phyloP scores from a whole-genome alignment of 2,113 vertebrate species.

The Siniperca chuatsi region DNA sequence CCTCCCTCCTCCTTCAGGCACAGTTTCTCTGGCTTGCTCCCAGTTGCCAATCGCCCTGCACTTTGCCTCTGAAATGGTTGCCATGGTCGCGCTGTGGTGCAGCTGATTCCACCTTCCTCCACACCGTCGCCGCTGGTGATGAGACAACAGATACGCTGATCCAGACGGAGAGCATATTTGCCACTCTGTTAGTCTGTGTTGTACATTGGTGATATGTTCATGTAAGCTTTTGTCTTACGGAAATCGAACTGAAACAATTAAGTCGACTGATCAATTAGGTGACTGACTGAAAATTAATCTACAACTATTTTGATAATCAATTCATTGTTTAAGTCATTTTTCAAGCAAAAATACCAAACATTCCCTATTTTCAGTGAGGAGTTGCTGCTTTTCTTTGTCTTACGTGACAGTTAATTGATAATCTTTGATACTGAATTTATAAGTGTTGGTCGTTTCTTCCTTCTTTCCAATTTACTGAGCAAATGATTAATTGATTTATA shows the following conservation, averaged over 20 bases:
- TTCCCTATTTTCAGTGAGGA: neutral
- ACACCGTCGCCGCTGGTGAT: slow-evolving; percentile 42
- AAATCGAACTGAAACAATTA: neutral
- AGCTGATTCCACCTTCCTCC: slow-evolving; percentile 36
- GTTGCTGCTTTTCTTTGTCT: neutral
- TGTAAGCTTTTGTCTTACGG: neutral
- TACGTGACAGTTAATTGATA: neutral
- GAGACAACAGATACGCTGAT: slow-evolving; percentile 33
- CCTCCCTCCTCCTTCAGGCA: slow-evolving; percentile 19
- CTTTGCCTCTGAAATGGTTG: slow-evolving; percentile 53
- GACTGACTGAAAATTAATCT: neutral
- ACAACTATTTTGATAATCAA: neutral
- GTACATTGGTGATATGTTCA: neutral
- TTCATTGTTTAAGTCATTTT: neutral
- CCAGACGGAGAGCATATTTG: neutral
- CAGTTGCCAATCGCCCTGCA: slow-evolving; percentile 41
- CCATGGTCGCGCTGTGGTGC: slow-evolving; percentile 36
- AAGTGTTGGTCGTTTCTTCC: neutral
- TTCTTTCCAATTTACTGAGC: neutral
- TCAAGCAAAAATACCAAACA: neutral
- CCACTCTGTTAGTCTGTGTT: neutral
- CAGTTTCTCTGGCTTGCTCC: slow-evolving; percentile 8
- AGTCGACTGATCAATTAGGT: neutral
- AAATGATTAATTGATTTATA: neutral
- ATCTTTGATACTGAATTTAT: too few species aligned